Evolutionary conservation across 1,140 invertebrate species (phyloP).

Genomic region (Agraylea sexmaculata): DNA sequence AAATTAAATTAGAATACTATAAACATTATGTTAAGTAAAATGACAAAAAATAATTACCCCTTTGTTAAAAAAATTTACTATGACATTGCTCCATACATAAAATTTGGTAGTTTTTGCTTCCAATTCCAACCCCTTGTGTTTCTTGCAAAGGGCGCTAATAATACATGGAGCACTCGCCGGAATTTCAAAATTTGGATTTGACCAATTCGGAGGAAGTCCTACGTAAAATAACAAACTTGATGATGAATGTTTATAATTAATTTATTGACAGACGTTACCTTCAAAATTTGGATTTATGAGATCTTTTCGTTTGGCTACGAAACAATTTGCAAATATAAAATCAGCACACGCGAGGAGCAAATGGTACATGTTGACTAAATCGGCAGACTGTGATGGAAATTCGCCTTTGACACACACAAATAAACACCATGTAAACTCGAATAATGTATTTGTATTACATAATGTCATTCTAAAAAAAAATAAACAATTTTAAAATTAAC

Average conservation of each 20-base stretch:
- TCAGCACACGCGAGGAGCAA: conserved; percentile 83
- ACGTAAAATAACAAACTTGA: background rate
- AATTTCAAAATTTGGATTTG: conserved; percentile 49
- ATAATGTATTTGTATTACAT: conserved; percentile 69
- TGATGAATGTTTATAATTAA: background rate
- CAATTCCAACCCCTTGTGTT: conserved; percentile 64
- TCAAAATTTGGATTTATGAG: conserved; percentile 75
- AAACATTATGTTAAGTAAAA: conserved; percentile 1
- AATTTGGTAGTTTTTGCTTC: conserved; percentile 87
- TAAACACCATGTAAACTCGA: conserved; percentile 88
- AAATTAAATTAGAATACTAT: conserved; percentile 8
- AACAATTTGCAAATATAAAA: conserved; percentile 77
- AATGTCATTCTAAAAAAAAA: conserved; percentile 46
- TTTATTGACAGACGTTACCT: conserved; percentile 42
- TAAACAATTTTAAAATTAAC: too few relatives aligned
- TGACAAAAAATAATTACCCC: conserved; percentile 38
- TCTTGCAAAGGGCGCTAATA: conserved; percentile 70
- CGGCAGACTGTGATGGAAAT: conserved; percentile 71
- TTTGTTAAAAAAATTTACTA: conserved; percentile 70
- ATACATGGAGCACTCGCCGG: conserved; percentile 66
- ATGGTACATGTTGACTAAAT: conserved; percentile 91
- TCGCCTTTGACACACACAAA: conserved; percentile 87
- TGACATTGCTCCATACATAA: conserved; percentile 71
- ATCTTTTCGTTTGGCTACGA: conserved; percentile 69
- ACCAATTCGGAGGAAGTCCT: conserved; percentile 65